Conservation (phyloP, 2,888 invertebrate species). For the Thymelicus sylvestris region DNA sequence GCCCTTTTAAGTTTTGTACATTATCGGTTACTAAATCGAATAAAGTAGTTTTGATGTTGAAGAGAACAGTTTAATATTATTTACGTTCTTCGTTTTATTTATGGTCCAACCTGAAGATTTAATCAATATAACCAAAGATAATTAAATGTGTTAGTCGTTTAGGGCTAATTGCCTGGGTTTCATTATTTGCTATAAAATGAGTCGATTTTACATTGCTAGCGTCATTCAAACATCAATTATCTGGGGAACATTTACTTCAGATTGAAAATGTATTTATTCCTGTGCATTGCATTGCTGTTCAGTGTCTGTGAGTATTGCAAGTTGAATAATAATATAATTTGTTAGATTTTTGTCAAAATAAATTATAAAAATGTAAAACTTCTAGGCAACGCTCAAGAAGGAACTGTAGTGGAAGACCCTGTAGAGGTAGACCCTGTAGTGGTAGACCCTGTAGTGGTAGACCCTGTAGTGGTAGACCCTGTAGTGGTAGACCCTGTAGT, state of each 20-base stretch:
- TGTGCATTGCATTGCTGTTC: constrained; percentile 36
- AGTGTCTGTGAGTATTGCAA: constrained; percentile 41
- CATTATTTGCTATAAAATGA: constrained; percentile 21
- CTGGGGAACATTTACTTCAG: not conserved
- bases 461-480: too few species aligned
- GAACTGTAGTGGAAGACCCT: not conserved
- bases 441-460: too few species aligned
- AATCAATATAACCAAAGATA: not conserved
- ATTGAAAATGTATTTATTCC: constrained; percentile 39
- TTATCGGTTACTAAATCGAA: not conserved
- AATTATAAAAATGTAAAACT: constrained; percentile 14
- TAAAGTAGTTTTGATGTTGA: not conserved
- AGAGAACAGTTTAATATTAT: not conserved
- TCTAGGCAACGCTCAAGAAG: constrained; percentile 39
- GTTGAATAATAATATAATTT: too few species aligned
- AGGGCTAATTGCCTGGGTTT: constrained; percentile 19
- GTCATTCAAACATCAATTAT: constrained; percentile 4
- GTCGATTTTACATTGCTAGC: not conserved
- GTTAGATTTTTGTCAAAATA: not conserved
- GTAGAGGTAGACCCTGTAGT: too few species aligned
- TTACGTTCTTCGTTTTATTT: not conserved
- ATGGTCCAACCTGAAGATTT: constrained; percentile 2
- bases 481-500: too few species aligned
- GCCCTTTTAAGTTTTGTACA: constrained; percentile 13
- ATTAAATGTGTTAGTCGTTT: constrained; percentile 20